These are phyloP conservation scores for Paramormyrops hopkinsi DNA, from an alignment of 2,797 vertebrate species.

Conservation along the genomic window DNA sequence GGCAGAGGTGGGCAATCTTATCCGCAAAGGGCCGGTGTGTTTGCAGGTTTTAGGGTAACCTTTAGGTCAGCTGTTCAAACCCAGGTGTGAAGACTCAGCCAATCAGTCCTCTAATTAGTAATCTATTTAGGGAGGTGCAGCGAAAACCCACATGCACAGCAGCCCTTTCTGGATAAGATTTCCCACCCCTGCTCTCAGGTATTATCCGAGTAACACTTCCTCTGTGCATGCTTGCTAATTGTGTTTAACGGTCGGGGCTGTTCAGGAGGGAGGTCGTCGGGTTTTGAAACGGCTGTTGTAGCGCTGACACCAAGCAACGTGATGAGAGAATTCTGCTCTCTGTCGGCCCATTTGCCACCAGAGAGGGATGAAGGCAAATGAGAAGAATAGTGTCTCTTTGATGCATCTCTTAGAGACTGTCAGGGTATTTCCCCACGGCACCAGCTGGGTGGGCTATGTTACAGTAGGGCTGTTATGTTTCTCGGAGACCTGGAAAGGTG, in stretches of 20 bases:
- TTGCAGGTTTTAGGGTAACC: neutral
- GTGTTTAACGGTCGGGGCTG: neutral
- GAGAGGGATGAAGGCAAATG: neutral
- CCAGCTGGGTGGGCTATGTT: neutral
- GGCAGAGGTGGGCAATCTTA: neutral
- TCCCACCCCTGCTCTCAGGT: neutral
- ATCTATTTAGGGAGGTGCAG: neutral
- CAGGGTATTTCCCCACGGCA: neutral
- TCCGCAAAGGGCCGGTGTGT: neutral
- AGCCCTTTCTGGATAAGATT: neutral
- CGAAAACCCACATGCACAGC: neutral
- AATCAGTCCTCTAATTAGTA: neutral
- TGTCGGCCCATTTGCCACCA: neutral
- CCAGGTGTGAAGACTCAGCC: neutral
- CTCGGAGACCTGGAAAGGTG: neutral
- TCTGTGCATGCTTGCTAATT: neutral
- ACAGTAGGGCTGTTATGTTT: neutral
- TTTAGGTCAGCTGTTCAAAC: neutral
- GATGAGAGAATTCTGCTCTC: neutral
- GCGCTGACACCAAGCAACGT: neutral
- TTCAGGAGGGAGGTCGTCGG: neutral
- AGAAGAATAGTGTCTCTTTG: neutral
- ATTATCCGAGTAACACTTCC: neutral
- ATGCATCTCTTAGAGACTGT: neutral
- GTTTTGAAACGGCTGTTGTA: too few species aligned